Evolutionary conservation across 2,113 vertebrate species (phyloP), one percentile per base, ranked within the genome.

Genomic region (Sinocyclocheilus anophthalmus): DNA sequence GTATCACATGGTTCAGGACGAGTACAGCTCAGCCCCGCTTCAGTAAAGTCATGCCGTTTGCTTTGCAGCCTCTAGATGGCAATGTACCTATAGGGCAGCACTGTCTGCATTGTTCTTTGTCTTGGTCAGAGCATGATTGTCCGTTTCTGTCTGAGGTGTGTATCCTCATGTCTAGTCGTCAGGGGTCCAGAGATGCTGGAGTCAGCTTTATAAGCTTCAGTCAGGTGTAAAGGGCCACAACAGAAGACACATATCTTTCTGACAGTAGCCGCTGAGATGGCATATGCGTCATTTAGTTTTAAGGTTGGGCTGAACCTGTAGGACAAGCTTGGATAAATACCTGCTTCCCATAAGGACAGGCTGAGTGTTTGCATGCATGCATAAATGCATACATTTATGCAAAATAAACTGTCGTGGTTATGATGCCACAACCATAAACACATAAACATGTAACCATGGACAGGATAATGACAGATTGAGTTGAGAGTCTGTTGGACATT

Each of bases 1-100:
- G 2, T 37, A 37, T 70, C 16, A 10, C 8, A 70, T 39, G 22
- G 10, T 22, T 9, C 33, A 39, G 33, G 33, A 70, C 0, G 3
- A 70, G 67, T 22, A 39, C 37, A 37, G 20, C 50, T n/a, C 18
- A 22, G 76, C 18, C 59, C 42, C 5, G 14, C 53, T 22, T 13
- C 16, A 30, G 20, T 42, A 14, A 69, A 83, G 67, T 76, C 7
- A 9, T 57, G 30, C 14, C 55, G 50, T 88, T 87, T n/a, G 18
- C 16, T 76, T 13, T 33, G 14, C 16, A 39, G 45, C 39, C 88
- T 88, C 45, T 81, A 87, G 90, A 87, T 89, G 90, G 88, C 88
- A 89, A 70, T 88, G 75, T 86, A 69, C 57, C 63, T 78, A 42
- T 79, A n/a, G 50, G 80, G 67, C 55, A 39, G 22, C 16, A 77